These are phyloP conservation scores for Enteromius radiatus DNA, from an alignment of 2,797 vertebrate species.

Conservation along the genomic window DNA sequence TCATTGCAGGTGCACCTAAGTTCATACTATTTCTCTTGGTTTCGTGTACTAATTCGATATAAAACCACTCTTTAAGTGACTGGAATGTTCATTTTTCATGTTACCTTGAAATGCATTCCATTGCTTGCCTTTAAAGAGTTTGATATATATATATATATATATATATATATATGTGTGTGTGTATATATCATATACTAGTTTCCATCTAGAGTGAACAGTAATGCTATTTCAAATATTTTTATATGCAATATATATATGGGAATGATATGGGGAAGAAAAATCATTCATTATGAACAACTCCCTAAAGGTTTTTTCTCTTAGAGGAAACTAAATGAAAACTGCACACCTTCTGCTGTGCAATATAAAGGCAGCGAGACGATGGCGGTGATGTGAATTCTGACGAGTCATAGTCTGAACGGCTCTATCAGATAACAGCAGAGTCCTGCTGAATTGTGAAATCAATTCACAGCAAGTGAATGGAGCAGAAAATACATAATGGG, in stretches of 20 bases:
- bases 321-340: constrained; percentile 13
- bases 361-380: constrained; percentile 4
- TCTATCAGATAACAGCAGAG: constrained; percentile 38
- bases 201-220: not conserved
- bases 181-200: not conserved
- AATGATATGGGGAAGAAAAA: not conserved
- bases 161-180: too few species aligned
- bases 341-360: constrained; percentile 15
- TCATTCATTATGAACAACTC: not conserved
- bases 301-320: constrained; percentile 13
- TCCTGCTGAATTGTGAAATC: constrained; percentile 47
- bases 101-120: not conserved
- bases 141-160: not conserved
- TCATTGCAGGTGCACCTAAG: constrained; percentile 51
- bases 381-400: constrained; percentile 29
- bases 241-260: not conserved
- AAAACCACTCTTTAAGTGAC: not conserved
- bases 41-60: constrained; percentile 34
- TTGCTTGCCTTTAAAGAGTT: not conserved
- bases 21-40: constrained; percentile 38
- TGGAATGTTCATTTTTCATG: not conserved
- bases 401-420: constrained; percentile 49
- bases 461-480: constrained; percentile 38
- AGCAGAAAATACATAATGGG: constrained; percentile 39
- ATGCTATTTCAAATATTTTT: not conserved